Conservation (phyloP, 2,113 vertebrate genomes). For the Vicugna pacos region DNA sequence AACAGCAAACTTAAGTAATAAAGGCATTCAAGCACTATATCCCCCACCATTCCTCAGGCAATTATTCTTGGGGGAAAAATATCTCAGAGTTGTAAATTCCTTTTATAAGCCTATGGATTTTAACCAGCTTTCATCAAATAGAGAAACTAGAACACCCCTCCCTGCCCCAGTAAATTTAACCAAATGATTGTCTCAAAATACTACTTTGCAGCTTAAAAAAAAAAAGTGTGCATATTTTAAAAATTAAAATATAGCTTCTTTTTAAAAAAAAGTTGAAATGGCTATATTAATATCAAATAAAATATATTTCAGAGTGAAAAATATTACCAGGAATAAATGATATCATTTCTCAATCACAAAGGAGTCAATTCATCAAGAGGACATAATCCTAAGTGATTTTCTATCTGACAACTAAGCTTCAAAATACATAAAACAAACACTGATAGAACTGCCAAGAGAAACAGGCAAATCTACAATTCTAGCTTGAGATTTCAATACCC, state of each 20-base stretch:
- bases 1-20: neutral
- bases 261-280: neutral
- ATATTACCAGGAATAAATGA: neutral
- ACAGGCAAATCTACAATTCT: conserved; percentile 15
- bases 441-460: neutral
- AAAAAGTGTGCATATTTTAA: neutral
- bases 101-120: conserved; percentile 1
- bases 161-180: neutral
- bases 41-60: neutral
- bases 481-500: neutral
- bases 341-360: conserved; percentile 33
- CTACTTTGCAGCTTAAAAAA: neutral
- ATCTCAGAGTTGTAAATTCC: neutral
- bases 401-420: conserved; percentile 9
- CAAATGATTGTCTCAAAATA: conserved; percentile 1
- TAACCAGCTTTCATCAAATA: neutral
- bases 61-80: neutral
- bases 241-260: neutral
- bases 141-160: neutral
- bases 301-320: conserved; percentile 35
- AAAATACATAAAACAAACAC: conserved; percentile 20
- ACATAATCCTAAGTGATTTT: neutral
- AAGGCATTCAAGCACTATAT: neutral
- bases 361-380: neutral
- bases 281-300: neutral